Evolutionary conservation across 1,140 invertebrate species (phyloP), one percentile per base, ranked within the genome.

Genomic region (Gryllus bimaculatus): DNA sequence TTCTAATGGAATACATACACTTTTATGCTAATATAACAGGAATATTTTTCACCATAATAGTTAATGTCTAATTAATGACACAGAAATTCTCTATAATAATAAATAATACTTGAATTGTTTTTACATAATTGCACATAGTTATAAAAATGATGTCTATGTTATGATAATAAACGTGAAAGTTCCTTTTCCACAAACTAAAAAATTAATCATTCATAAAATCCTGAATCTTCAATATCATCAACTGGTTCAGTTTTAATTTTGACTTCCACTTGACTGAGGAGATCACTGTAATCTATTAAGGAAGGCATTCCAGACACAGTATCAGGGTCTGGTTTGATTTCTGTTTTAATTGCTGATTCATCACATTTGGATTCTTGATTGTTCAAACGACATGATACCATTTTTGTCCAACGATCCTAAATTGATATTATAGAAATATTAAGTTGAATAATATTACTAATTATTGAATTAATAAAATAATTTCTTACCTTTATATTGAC

Each of bases 221-320:
- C 10, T 10, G 18, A 66, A 39, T 73, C 48, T 74, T 80, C 80
- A 21, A 21, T 49, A 48, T 82, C 79, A 78, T 83, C 82, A 47
- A 76, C 79, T 13, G 82, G 82, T 79, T 83, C 83, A 47, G 82
- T 84, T 80, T 83, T 83, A 18, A 84, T 84, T 80, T 82, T 83
- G 8, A 84, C 83, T 81, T 84, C 83, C 2, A 84, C 83, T 78
- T 83, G 82, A 79, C 82, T 82, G 10, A 84, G 79, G 21, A 83
- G 80, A 73, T 82, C 77, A 78, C 75, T 80, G 74, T 78, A 78
- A 76, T 81, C 80, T 48, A 78, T 10, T 8, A 82, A 73, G 49
- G 80, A 82, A 75, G 74, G 13, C 73, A 18, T 15, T 10, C 78
- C 79, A 47, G 80, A 39, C n/a, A 78, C 79, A 76, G 20, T 39